phyloP scores from a whole-genome alignment of 1,140 invertebrate genomes.

The Bombus turneri region DNA sequence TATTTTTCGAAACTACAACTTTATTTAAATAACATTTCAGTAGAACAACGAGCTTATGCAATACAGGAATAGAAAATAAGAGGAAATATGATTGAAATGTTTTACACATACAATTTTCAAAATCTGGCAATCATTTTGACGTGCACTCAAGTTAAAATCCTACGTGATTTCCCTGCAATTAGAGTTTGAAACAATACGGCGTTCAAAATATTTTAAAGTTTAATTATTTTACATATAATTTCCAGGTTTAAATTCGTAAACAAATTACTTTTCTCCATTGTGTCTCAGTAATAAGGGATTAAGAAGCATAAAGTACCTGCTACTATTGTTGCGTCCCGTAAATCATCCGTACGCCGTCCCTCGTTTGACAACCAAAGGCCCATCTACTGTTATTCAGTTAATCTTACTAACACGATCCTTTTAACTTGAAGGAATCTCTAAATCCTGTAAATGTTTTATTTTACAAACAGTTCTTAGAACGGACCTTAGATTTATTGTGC shows the following conservation, averaged over 20 bases:
- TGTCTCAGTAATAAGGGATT: not conserved
- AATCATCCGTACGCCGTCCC: rapidly evolving
- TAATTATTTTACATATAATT: not conserved
- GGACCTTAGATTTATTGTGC: too few relatives aligned
- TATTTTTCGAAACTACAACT: too few relatives aligned
- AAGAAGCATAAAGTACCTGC: rapidly evolving
- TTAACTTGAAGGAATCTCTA: too few relatives aligned
- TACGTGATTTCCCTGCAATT: not conserved
- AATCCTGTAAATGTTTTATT: too few relatives aligned
- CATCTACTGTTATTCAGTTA: rapidly evolving
- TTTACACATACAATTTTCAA: not conserved
- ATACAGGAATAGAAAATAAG: not conserved
- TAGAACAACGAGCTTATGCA: not conserved
- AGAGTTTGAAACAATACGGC: not conserved
- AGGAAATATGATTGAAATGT: not conserved
- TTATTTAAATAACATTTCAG: not conserved
- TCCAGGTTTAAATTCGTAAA: not conserved
- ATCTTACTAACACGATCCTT: rapidly evolving
- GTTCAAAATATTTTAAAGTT: not conserved
- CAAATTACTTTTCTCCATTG: rapidly evolving
- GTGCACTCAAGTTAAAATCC: not conserved
- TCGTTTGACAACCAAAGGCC: rapidly evolving
- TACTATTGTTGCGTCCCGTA: rapidly evolving
- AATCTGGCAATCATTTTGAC: not conserved
- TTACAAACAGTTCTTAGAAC: rapidly evolving